Evolutionary conservation across 1,140 invertebrate species (phyloP), one percentile per base, ranked within the genome.

Genomic region (Drosophila mayri): DNA sequence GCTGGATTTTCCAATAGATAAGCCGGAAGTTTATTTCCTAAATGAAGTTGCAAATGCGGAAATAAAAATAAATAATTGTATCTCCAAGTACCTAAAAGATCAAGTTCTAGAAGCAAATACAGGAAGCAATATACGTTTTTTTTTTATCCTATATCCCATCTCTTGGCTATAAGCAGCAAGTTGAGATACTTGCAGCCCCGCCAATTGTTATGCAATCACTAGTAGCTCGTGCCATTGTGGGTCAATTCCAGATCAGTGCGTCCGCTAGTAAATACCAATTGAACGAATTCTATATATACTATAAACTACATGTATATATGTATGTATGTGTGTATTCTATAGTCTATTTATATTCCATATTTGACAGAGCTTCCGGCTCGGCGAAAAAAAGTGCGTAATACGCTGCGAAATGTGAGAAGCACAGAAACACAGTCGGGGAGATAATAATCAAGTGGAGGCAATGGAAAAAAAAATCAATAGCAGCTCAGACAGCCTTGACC

Each of bases 211-310:
- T 43, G 25, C 28, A 70, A 70, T 70, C 46, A 18, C 41, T 4
- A 14, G 35, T 22, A 35, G 67, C 64, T 28, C 68, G 41, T 72
- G 65, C 44, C 54, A 60, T 72, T 72, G 68, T 72, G 66, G 68
- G 66, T 72, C 66, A 72, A 38, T 73, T 73, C 32, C 22, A 60
- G 46, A 52, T 50, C 32, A 28, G 58, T 30, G 35, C 35, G 49
- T 40, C 22, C 28, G 35, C 16, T 38, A 20, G 22, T 28, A 55
- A 67, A 68, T 35, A 68, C 28, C 50, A 71, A 59, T 70, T 70
- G 49, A 68, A 40, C n/a, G 65, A 30, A 35, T 25, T 8, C 32
- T 35, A 20, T 9, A 32, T 14, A 32, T 14, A 12, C 2, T 32
- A 40, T 16, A 11, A 25, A 40, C 11, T 32, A 14, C 66, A 37